Evolutionary conservation across 2,888 invertebrate species (phyloP), one percentile per base, ranked within the genome.

Genomic region (Agrotis exclamationis): DNA sequence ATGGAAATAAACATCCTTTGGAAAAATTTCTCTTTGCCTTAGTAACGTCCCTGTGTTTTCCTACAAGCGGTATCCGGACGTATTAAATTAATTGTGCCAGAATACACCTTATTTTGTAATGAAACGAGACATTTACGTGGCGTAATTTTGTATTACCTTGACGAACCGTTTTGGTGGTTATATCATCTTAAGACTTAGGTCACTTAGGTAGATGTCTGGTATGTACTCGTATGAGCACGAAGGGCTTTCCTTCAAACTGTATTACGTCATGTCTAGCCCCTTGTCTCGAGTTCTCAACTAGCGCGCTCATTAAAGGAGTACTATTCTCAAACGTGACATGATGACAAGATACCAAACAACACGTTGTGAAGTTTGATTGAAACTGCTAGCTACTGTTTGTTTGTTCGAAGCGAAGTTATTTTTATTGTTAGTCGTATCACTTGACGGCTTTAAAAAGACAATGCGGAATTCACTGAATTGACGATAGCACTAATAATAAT

Each of bases 201-300:
- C 11, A 39, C 39, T 11, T 9, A 39, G 9, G 20, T 51, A 67
- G 39, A 48, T n/a, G 47, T 22, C 24, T 24, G 14, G 44, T 39
- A 22, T 45, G 6, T 45, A n/a, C n/a, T n/a, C n/a, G 18, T 63
- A 14, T 14, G 33, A 51, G 18, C 47, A 47, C 39, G 45, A 14
- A 58, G 48, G 44, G 71, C 58, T 77, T 70, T 77, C 28, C 28
- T 70, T 50, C 47, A 59, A 48, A 48, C 71, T 74, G n/a, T n/a
- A 39, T 57, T 71, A 78, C 39, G 50, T 51, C 74, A 74, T 78
- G 78, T 50, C 60, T 51, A 56, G 56, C 50, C 56, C n/a, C 60
- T 74, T 78, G 56, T 78, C 24, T n/a, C 22, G 45, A 56, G 59
- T 63, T 60, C 65, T 74, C 56, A 63, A 69, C 64, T 68, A 79